Conservation (phyloP, 2,113 vertebrate genomes). For the Platycercus adscitus region DNA sequence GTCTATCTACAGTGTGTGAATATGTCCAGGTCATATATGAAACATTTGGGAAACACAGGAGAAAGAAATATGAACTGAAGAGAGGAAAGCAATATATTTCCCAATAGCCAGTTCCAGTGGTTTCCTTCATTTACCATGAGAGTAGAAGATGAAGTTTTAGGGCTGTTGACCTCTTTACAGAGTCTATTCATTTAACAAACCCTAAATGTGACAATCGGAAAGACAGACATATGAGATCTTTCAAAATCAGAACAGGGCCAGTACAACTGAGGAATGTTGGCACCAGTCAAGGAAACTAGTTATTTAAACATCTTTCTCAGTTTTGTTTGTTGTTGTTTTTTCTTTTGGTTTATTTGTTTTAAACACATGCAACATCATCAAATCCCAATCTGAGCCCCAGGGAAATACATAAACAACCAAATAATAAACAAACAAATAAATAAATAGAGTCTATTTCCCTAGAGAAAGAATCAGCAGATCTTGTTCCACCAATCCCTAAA, state of each 20-base stretch:
- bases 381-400: neutral
- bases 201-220: neutral
- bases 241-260: neutral
- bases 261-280: neutral
- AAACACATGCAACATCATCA: neutral
- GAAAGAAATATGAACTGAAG: neutral
- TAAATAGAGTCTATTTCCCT: neutral
- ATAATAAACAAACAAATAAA: neutral
- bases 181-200: neutral
- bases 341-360: neutral
- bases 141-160: neutral
- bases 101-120: neutral
- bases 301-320: neutral
- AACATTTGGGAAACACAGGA: neutral
- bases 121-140: neutral
- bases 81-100: neutral
- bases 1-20: fast-evolving
- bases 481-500: neutral
- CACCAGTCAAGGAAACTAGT: neutral
- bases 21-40: neutral
- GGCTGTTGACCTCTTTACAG: neutral
- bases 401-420: neutral
- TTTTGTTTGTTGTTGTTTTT: neutral
- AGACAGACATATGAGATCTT: neutral
- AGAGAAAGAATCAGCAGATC: neutral